Evolutionary conservation across 2,797 vertebrate species (phyloP).

Genomic region (Huso huso): DNA sequence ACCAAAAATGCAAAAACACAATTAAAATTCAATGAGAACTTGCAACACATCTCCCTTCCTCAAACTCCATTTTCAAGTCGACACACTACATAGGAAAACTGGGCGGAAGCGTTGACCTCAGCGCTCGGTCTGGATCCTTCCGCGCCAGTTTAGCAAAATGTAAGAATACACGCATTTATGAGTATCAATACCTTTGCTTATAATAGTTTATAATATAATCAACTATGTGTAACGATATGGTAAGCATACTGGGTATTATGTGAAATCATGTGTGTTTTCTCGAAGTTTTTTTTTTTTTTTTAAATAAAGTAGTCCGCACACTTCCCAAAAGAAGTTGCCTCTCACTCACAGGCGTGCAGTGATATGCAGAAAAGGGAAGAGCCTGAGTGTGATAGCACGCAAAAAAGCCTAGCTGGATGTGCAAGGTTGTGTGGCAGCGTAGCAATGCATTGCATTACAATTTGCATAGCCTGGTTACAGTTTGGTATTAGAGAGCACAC

Average conservation of each 20-base stretch:
- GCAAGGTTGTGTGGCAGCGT: slow-evolving; percentile 30
- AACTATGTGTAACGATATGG: fast-evolving
- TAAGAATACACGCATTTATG: slow-evolving; percentile 9
- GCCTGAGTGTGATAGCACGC: slow-evolving; percentile 51
- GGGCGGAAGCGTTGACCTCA: slow-evolving; percentile 68
- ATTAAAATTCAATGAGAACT: slow-evolving; percentile 45
- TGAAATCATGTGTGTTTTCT: background rate
- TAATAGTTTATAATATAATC: background rate
- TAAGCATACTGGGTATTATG: background rate
- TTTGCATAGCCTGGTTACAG: slow-evolving; percentile 11
- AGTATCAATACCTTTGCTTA: background rate
- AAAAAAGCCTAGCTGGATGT: slow-evolving; percentile 40
- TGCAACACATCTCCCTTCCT: slow-evolving; percentile 58
- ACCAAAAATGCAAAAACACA: slow-evolving; percentile 5
- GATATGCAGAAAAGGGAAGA: slow-evolving; percentile 49
- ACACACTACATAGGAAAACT: slow-evolving; percentile 69
- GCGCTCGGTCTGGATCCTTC: slow-evolving; percentile 61
- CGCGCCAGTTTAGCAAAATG: slow-evolving; percentile 54
- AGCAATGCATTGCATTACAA: slow-evolving; percentile 7
- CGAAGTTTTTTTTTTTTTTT: slow-evolving; percentile 32
- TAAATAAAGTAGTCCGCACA: slow-evolving; percentile 59
- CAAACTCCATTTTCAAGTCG: slow-evolving; percentile 75
- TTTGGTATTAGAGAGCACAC: slow-evolving; percentile 4
- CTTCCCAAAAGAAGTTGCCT: slow-evolving; percentile 69
- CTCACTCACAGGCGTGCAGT: slow-evolving; percentile 50